These are phyloP conservation scores for Automeris io DNA, from an alignment of 2,888 invertebrate genomes.

Conservation along the genomic window DNA sequence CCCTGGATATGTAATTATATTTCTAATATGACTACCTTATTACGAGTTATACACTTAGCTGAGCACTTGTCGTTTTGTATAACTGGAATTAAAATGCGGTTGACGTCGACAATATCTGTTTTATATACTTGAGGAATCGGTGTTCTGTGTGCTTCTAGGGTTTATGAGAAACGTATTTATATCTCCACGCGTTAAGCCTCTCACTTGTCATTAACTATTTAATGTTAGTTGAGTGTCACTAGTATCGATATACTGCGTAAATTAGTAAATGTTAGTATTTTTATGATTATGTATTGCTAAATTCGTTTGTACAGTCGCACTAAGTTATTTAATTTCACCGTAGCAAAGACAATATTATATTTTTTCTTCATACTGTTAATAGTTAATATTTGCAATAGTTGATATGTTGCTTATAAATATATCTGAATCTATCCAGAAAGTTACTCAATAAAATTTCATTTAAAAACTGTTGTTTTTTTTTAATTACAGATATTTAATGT, in stretches of 20 bases:
- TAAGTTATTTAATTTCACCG: slow-evolving; percentile 41
- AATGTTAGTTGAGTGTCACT: slow-evolving; percentile 18
- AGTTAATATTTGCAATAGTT: too few relatives aligned
- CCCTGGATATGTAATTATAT: too few relatives aligned
- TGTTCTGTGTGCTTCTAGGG: slow-evolving; percentile 22
- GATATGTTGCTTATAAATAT: slow-evolving; percentile 58
- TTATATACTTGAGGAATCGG: slow-evolving; percentile 29
- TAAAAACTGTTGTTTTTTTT: slow-evolving; percentile 22
- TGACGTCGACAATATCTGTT: slow-evolving; percentile 71
- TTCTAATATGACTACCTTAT: too few relatives aligned
- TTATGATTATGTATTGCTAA: slow-evolving; percentile 27
- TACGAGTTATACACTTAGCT: slow-evolving; percentile 52
- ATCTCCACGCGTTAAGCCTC: slow-evolving; percentile 17
- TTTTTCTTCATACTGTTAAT: slow-evolving; percentile 46
- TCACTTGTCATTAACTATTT: slow-evolving; percentile 16
- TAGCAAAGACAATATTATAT: slow-evolving; percentile 39
- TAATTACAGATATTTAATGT: too few relatives aligned
- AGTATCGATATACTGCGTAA: slow-evolving; percentile 28
- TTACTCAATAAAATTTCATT: slow-evolving; percentile 64
- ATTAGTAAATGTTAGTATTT: slow-evolving; percentile 30
- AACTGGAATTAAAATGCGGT: slow-evolving; percentile 50
- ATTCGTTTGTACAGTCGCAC: slow-evolving; percentile 66
- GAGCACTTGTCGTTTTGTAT: slow-evolving; percentile 58
- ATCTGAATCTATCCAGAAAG: slow-evolving; percentile 55
- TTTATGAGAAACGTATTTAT: slow-evolving; percentile 21